Percentiles rank a stretch among this genome's conserved stretches.
Evolutionary conservation across 2,113 vertebrate species (phyloP).

Genomic region (Cryptotis parvus): DNA sequence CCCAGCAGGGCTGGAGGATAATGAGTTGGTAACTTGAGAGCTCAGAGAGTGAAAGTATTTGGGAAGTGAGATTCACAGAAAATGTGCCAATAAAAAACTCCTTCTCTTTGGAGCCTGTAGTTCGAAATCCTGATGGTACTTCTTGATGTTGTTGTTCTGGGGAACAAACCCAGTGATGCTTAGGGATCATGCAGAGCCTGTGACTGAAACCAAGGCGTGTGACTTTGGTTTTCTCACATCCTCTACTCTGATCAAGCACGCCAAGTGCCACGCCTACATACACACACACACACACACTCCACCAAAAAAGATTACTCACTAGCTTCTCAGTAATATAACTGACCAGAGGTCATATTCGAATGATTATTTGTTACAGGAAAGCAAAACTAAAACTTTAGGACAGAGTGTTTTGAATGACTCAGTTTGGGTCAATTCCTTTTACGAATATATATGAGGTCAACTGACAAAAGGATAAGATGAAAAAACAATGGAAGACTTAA

Average conservation of each 20-base stretch:
- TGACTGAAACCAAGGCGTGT: no score
- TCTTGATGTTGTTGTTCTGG: background rate
- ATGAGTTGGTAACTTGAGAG: background rate
- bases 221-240: no score
- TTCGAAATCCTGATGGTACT: conserved; percentile 14
- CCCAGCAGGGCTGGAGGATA: no score
- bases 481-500: background rate
- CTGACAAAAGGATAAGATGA: background rate
- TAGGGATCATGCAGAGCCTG: no score
- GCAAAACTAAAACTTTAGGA: conserved; percentile 20
- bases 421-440: conserved; percentile 28
- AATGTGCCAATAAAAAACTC: background rate
- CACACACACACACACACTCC: no score
- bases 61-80: background rate
- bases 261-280: no score
- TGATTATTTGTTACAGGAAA: background rate
- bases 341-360: conserved; percentile 14
- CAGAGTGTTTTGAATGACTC: conserved; percentile 40
- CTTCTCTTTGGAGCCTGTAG: background rate
- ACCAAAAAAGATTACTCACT: background rate
- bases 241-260: no score
- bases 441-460: conserved; percentile 58
- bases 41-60: background rate
- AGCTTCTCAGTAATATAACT: background rate
- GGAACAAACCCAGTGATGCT: background rate